Base-by-base conservation (phyloP, 2,113 vertebrate genomes). In the Mobula hypostoma region DNA sequence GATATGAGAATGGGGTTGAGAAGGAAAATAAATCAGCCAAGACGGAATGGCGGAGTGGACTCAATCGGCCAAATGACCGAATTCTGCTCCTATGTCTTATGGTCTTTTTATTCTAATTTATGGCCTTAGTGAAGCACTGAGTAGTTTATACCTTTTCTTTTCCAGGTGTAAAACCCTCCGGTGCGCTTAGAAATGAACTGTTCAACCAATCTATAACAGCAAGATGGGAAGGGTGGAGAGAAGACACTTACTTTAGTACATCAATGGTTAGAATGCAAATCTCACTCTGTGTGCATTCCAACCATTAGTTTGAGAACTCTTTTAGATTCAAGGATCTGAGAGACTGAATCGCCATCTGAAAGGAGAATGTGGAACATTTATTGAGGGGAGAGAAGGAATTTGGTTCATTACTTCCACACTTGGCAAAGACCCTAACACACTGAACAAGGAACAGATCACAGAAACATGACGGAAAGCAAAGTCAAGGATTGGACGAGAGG, bases 401-500 rank as follows among this genome's bases (percentile, higher is more conserved):
- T n/a, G 61, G 3, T 68, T 76, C 68, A 36, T 36, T 66, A 21
- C 36, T 93, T 27, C 68, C 68, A 93, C 17, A 27, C 66, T 14
- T 74, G 21, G 32, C 36, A 27, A 93, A 17, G 21, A 70, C 72
- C 32, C 19, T 48, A 93, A 40, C 48, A 21, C 68, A 72, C 66
- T 48, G 19, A 92, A 72, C 32, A 72, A 40, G 66, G 2, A 72
- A 74, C 36, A 70, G 24, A 48, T 15, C 56, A 29, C 9, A 29
- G 91, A 70, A 93, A 74, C 68, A 56, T 56, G 70, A 93, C 56
- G 48, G 63, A 66, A 90, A 90, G 15, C 29, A 88, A 90, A 76
- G 29, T 58, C 15, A 27, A 68, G 12, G 70, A 70, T 93, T 36
- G 74, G 9, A 24, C 7, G 72, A 74, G 68, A 8, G 66, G 36